Base-by-base conservation (phyloP, 2,797 vertebrate species). In the Pyrocephalus nanus region DNA sequence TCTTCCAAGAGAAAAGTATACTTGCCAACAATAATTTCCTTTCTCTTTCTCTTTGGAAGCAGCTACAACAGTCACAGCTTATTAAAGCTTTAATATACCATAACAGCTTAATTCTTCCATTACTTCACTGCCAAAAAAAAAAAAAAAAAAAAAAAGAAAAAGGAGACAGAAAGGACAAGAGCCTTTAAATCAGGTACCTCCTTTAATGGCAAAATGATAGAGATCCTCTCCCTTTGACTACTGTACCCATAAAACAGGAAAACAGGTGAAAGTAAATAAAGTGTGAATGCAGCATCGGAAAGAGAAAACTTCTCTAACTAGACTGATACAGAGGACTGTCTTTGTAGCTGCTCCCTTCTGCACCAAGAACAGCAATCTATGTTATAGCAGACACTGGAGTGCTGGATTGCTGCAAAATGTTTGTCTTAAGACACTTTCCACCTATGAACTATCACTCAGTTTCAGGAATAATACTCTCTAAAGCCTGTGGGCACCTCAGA, bases 21-120 rank as follows among this genome's bases (percentile, higher is more conserved):
- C 7, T 36, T 1, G 0, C 4, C 23, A 85, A 34, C 34, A 14
- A 42, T 32, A 0, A 40, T 40, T 40, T 55, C 20, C 36, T 54
- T 45, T 10, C 3, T n/a, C 61, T 42, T 55, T n/a, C 15, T 60
- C 23, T 67, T 25, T 42, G 7, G 14, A 66, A 88, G 30, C 21
- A 67, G 11, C 27, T 67, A 32, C 18, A 72, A n/a, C 27, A 67
- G 32, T 15, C 21, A 62, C 21, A 53, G 26, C 12, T 53, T 70
- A 70, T 53, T 72, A 32, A 47, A 77, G 21, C 22, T 69, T 40
- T 48, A 72, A 38, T 8, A 32, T 21, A 71, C 5, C 21, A 3
- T 30, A 81, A 77, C 8, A 85, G 25, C 11, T 58, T 12, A 38
- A 53, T 34, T 91, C 12, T 20, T 43, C 25, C 30, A 48, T 19